A percentile compares a stretch with the other conserved stretches of the same genome.
These are phyloP conservation scores for Echinops telfairi DNA, from an alignment of 2,113 vertebrate genomes.

Conservation along the genomic window DNA sequence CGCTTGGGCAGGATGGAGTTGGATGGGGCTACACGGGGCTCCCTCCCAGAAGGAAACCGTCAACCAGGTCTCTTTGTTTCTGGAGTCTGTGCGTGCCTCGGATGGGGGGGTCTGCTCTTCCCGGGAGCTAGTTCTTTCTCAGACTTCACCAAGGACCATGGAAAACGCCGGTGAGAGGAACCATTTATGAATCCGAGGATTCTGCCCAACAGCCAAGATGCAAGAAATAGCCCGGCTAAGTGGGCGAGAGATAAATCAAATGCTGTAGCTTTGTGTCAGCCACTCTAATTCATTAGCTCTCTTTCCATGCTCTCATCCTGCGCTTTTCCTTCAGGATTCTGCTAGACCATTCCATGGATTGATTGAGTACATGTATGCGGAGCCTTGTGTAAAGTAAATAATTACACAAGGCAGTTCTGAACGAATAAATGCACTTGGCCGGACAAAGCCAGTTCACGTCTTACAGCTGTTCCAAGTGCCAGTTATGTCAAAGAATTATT, in stretches of 20 bases:
- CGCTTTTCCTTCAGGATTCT: background rate
- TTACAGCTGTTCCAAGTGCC: slow-evolving; percentile 13
- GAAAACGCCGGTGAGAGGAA: slow-evolving; percentile 16
- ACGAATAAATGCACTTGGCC: slow-evolving; percentile 62
- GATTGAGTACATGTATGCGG: slow-evolving; percentile 18
- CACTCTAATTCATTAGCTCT: slow-evolving; percentile 54
- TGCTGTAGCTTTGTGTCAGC: slow-evolving; percentile 16
- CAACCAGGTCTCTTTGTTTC: background rate
- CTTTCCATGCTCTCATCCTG: slow-evolving; percentile 56
- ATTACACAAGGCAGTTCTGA: slow-evolving; percentile 60
- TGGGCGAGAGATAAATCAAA: slow-evolving; percentile 57
- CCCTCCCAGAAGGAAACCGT: background rate
- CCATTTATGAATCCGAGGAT: slow-evolving; percentile 1
- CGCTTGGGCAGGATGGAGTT: background rate
- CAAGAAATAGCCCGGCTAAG: background rate
- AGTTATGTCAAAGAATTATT: slow-evolving; percentile 45
- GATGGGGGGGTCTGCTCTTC: background rate
- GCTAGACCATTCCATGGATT: background rate
- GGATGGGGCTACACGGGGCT: background rate
- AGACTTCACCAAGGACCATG: slow-evolving; percentile 35
- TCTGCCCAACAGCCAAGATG: background rate
- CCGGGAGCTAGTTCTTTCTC: background rate
- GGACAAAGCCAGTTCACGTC: slow-evolving; percentile 50
- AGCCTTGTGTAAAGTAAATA: slow-evolving; percentile 64
- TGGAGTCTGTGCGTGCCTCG: background rate